These are phyloP conservation scores for Notospermus geniculatus DNA, from an alignment of 1,140 invertebrate genomes.

Conservation along the genomic window DNA sequence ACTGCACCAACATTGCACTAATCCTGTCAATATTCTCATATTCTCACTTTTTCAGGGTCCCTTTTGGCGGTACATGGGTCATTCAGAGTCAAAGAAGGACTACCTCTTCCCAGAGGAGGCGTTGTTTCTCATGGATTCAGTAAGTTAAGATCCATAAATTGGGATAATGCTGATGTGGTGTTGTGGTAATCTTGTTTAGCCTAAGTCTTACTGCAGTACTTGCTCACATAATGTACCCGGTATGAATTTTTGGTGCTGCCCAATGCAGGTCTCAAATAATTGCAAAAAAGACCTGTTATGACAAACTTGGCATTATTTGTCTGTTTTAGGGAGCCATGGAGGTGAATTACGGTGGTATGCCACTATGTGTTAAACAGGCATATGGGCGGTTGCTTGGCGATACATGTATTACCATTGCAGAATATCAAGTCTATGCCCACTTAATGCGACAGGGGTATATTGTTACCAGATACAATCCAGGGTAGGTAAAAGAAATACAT, in stretches of 20 bases:
- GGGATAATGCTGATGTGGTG: too few species aligned
- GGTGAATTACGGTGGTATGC: conserved; percentile 36
- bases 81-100: conserved; percentile 40
- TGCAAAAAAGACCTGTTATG: not conserved
- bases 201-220: too few species aligned
- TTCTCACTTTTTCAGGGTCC: conserved; percentile 46
- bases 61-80: conserved; percentile 51
- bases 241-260: too few species aligned
- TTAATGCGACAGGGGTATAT: conserved; percentile 45
- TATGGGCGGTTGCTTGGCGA: conserved; percentile 35
- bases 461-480: conserved; percentile 38
- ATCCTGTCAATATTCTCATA: too few species aligned
- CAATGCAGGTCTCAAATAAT: too few species aligned
- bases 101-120: conserved; percentile 52
- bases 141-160: conserved; percentile 30
- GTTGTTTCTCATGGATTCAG: conserved; percentile 48
- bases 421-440: conserved; percentile 49
- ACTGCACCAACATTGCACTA: too few species aligned
- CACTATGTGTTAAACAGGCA: conserved; percentile 50
- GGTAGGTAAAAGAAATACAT: conserved; percentile 41
- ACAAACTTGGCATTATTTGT: conserved; percentile 6
- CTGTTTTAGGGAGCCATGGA: conserved; percentile 40
- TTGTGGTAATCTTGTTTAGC: too few species aligned
- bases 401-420: conserved; percentile 35
- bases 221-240: too few species aligned